phyloP scores from a whole-genome alignment of 2,797 vertebrate species.

The Poecilia velifera region DNA sequence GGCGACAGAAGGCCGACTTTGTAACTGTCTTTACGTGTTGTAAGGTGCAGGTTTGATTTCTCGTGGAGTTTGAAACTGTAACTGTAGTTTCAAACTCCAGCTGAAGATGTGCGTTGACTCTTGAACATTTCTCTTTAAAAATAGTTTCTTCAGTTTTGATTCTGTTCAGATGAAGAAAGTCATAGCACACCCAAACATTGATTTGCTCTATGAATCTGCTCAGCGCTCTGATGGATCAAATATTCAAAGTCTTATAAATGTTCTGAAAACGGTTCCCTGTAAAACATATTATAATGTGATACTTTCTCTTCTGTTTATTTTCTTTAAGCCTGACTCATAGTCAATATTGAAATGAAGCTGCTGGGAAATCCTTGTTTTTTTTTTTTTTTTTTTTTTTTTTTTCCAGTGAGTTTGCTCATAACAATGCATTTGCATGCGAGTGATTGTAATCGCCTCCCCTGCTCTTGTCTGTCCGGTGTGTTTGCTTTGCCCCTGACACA shows the following conservation, averaged over 20 bases:
- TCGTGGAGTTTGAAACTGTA: no score
- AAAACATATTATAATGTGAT: background rate
- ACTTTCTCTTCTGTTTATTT: background rate
- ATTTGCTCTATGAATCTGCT: background rate
- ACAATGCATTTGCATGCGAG: slow-evolving; percentile 43
- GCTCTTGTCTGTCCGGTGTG: slow-evolving; percentile 50
- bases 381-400: background rate
- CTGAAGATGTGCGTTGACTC: no score
- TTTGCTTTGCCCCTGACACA: slow-evolving; percentile 69
- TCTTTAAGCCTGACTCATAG: background rate
- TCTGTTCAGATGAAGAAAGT: no score
- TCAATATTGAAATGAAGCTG: background rate
- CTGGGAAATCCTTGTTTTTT: background rate
- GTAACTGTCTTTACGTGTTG: no score
- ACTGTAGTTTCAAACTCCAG: no score
- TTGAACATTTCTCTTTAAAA: no score
- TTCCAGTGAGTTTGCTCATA: no score
- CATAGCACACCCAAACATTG: background rate
- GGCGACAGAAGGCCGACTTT: no score
- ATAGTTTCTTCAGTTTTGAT: no score
- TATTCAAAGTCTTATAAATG: background rate
- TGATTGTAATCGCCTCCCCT: slow-evolving; percentile 38
- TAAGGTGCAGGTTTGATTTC: no score
- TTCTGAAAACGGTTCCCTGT: background rate
- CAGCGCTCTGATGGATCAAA: background rate